These are phyloP conservation scores for Cherax destructor DNA, from an alignment of 1,140 invertebrate species.

Conservation along the genomic window DNA sequence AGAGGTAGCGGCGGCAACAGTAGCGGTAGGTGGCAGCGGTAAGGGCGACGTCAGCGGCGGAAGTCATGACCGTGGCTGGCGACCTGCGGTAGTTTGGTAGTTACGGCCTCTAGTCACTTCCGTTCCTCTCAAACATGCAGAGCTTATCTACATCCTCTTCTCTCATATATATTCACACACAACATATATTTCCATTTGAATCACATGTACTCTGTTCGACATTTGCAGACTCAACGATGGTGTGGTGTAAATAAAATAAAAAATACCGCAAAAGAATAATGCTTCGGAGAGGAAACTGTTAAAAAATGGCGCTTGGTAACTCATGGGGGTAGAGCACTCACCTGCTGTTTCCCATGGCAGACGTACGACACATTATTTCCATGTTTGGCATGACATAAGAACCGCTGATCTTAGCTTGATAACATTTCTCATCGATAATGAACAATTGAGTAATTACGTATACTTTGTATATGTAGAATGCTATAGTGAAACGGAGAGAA, in stretches of 20 bases:
- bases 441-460: neutral
- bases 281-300: neutral
- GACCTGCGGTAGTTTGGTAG: neutral
- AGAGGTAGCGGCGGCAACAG: too few relatives aligned
- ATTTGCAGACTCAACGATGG: too few relatives aligned
- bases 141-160: neutral
- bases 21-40: too few relatives aligned
- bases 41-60: neutral
- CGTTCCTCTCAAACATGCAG: neutral
- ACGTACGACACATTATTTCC: neutral
- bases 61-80: constrained; percentile 5
- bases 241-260: too few relatives aligned
- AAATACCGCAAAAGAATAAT: too few relatives aligned
- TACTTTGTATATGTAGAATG: neutral
- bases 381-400: neutral
- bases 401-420: too few relatives aligned
- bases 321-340: neutral
- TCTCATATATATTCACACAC: neutral
- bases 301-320: neutral
- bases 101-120: neutral
- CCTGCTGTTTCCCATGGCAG: constrained; percentile 11
- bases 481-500: neutral
- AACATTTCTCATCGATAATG: neutral
- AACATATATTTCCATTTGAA: too few relatives aligned
- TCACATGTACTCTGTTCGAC: too few relatives aligned